A percentile compares a stretch with the other conserved stretches of the same genome.
Conservation (phyloP, 2,888 invertebrate genomes). For the Brassicogethes aeneus region DNA sequence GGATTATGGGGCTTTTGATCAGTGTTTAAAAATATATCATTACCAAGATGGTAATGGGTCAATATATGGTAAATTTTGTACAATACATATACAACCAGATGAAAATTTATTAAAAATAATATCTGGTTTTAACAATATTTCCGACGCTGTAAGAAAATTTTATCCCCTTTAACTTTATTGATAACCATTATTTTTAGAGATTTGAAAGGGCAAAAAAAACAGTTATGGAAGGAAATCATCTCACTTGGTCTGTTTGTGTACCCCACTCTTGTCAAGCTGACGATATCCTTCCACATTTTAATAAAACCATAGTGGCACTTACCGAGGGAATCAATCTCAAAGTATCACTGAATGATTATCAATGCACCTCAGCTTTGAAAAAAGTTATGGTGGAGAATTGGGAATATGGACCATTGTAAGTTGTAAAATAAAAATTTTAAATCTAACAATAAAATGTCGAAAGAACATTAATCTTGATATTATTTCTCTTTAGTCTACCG, state of each 20-base stretch:
- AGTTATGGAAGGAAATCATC: constrained; percentile 20
- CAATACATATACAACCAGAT: constrained; percentile 20
- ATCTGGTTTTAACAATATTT: constrained; percentile 25
- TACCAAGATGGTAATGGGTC: constrained; percentile 21
- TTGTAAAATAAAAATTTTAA: too few species aligned
- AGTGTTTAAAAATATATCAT: constrained; percentile 35
- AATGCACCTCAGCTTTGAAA: constrained; percentile 19
- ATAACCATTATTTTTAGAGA: constrained; percentile 17
- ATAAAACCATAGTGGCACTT: constrained; percentile 24
- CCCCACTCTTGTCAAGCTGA: constrained; percentile 36
- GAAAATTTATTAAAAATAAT: constrained; percentile 18
- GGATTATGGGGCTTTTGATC: constrained; percentile 41
- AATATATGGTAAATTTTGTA: constrained; percentile 40
- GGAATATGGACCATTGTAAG: too few species aligned
- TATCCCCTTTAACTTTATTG: neutral
- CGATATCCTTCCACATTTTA: constrained; percentile 32
- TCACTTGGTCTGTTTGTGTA: constrained; percentile 38
- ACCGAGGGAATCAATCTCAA: constrained; percentile 28
- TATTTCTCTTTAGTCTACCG: too few species aligned
- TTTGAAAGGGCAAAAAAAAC: constrained; percentile 21
- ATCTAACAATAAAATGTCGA: too few species aligned
- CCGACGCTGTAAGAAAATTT: constrained; percentile 20
- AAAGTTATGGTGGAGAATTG: too few species aligned
- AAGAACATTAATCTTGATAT: too few species aligned
- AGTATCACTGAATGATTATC: constrained; percentile 23